These are phyloP conservation scores for Chunga burmeisteri DNA, from an alignment of 2,113 vertebrate species.

Conservation along the genomic window DNA sequence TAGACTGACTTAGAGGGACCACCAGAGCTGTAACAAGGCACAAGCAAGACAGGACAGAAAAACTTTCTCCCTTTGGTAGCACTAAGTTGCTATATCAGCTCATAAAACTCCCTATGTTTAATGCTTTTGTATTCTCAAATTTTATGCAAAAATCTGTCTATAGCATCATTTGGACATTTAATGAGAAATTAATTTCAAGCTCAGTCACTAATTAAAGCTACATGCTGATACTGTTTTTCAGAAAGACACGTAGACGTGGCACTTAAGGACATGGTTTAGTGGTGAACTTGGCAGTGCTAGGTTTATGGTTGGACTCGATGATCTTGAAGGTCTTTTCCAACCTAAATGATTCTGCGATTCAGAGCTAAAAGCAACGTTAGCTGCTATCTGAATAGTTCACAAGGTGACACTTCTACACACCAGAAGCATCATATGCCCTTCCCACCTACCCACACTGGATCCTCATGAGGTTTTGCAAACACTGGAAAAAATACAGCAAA, in stretches of 20 bases:
- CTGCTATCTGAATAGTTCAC: neutral
- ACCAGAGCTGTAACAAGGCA: neutral
- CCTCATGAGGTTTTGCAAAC: neutral
- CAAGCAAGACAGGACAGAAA: neutral
- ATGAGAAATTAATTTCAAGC: neutral
- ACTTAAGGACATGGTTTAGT: too few relatives aligned
- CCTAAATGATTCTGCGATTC: neutral
- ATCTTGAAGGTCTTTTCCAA: too few relatives aligned
- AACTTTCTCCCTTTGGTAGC: neutral
- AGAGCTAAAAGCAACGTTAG: neutral
- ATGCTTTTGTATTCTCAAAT: neutral
- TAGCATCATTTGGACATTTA: neutral
- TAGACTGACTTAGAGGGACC: neutral
- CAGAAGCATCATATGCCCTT: neutral
- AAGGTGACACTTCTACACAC: neutral
- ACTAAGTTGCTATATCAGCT: neutral
- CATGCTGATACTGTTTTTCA: neutral
- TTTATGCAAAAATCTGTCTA: neutral
- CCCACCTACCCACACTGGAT: neutral
- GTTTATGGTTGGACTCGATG: too few relatives aligned
- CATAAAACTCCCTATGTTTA: neutral
- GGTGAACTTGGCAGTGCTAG: too few relatives aligned
- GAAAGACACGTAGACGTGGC: too few relatives aligned
- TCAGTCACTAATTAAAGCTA: neutral
- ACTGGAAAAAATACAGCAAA: neutral